These are phyloP conservation scores for Tetrapedia diversipes DNA, from an alignment of 2,888 invertebrate genomes.

Conservation along the genomic window DNA sequence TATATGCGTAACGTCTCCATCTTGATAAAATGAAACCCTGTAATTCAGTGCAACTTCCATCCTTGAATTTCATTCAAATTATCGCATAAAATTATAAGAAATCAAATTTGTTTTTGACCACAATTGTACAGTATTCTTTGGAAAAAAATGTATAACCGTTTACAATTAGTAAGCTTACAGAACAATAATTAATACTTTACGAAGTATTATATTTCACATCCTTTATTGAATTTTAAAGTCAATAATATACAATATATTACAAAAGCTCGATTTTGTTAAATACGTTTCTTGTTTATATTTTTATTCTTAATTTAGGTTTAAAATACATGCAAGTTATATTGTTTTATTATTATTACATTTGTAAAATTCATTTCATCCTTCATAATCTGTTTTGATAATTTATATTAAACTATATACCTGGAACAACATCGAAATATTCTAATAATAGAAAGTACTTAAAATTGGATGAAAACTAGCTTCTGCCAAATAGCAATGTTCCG, in stretches of 20 bases:
- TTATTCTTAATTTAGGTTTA: constrained; percentile 3
- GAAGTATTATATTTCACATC: background rate
- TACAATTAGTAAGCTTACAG: background rate
- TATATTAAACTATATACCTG: constrained; percentile 23
- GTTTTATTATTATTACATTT: constrained; percentile 12
- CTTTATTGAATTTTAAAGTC: background rate
- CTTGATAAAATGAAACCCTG: constrained; percentile 54
- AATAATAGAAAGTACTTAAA: constrained; percentile 40
- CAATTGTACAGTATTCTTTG: constrained; percentile 1
- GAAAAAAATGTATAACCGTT: background rate
- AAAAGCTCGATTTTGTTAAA: constrained; percentile 6
- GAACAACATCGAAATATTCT: constrained; percentile 32
- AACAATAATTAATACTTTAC: background rate
- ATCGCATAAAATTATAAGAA: background rate
- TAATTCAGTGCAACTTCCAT: constrained; percentile 34
- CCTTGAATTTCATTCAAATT: constrained; percentile 14
- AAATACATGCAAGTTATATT: constrained; percentile 25
- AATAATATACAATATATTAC: background rate
- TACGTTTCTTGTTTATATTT: constrained; percentile 10
- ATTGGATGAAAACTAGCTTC: constrained; percentile 35
- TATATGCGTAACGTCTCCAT: constrained; percentile 58
- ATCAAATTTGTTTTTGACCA: constrained; percentile 3
- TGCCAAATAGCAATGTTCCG: constrained; percentile 40
- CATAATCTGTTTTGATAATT: constrained; percentile 10
- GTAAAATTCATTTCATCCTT: constrained; percentile 14